phyloP scores from a whole-genome alignment of 2,888 invertebrate species.

The Amphiduros pacificus region DNA sequence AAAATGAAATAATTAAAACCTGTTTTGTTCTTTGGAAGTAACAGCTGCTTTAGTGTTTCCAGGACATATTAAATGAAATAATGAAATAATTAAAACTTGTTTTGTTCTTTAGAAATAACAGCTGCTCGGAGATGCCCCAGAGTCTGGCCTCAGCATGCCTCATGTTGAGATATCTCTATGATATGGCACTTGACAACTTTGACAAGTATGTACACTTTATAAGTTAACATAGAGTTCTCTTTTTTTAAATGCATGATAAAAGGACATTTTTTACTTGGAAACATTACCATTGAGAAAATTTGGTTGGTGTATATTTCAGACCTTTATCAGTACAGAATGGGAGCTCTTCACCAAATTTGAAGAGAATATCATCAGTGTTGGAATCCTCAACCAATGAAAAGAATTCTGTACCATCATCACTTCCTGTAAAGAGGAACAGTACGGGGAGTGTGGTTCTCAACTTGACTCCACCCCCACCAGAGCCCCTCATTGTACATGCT shows the following conservation, averaged over 20 bases:
- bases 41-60: too few species aligned
- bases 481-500: slow-evolving; percentile 89
- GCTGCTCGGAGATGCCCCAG: slow-evolving; percentile 72
- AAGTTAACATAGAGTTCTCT: background rate
- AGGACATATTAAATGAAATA: too few species aligned
- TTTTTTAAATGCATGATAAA: background rate
- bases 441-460: slow-evolving; percentile 49
- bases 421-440: slow-evolving; percentile 46
- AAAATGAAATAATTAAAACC: too few species aligned
- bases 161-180: slow-evolving; percentile 85
- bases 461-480: slow-evolving; percentile 64
- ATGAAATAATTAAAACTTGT: too few species aligned
- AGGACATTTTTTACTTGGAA: background rate
- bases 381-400: slow-evolving; percentile 21
- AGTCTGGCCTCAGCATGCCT: slow-evolving; percentile 81
- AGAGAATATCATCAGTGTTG: slow-evolving; percentile 25
- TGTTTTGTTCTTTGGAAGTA: too few species aligned
- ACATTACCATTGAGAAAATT: background rate
- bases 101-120: too few species aligned
- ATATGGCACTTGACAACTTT: slow-evolving; percentile 92
- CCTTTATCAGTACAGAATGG: slow-evolving; percentile 3
- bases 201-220: slow-evolving; percentile 72
- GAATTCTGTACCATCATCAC: background rate
- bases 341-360: slow-evolving; percentile 18
- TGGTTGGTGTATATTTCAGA: background rate